Evolutionary conservation across 2,888 invertebrate species (phyloP).

Genomic region (Eucriotettix oculatus): DNA sequence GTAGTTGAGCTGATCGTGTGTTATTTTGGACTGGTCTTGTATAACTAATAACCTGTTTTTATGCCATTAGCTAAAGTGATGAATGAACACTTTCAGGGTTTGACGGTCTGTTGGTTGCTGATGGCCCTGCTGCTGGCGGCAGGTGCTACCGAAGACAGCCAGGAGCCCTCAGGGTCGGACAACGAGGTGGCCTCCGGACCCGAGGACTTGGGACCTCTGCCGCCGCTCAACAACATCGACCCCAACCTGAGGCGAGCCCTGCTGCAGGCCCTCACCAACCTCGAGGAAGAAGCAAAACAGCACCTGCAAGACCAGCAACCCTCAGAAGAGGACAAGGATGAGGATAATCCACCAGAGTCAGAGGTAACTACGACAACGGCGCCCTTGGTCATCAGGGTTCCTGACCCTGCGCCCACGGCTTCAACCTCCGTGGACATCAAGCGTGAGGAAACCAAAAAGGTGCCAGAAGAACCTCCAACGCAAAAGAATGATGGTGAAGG

Average conservation of each 20-base stretch:
- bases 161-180: too few relatives aligned
- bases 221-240: constrained; percentile 46
- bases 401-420: constrained; percentile 23
- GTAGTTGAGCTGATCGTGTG: too few relatives aligned
- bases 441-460: constrained; percentile 18
- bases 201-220: constrained; percentile 14
- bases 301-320: neutral
- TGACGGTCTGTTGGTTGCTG: too few relatives aligned
- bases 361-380: too few relatives aligned
- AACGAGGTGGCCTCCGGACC: neutral
- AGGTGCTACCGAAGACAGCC: too few relatives aligned
- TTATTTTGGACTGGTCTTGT: too few relatives aligned
- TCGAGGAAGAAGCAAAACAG: constrained; percentile 40
- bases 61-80: too few relatives aligned
- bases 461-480: constrained; percentile 11
- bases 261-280: constrained; percentile 55
- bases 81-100: too few relatives aligned
- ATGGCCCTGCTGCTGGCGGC: too few relatives aligned
- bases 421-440: neutral
- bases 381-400: neutral
- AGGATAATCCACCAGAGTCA: too few relatives aligned
- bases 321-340: neutral
- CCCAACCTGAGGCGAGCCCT: constrained; percentile 58
- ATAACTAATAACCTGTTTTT: too few relatives aligned
- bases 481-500: constrained; percentile 28